A percentile compares a stretch with the other conserved stretches of the same genome.
Conservation (phyloP, 1,140 invertebrate species). For the Bombus breviceps region DNA sequence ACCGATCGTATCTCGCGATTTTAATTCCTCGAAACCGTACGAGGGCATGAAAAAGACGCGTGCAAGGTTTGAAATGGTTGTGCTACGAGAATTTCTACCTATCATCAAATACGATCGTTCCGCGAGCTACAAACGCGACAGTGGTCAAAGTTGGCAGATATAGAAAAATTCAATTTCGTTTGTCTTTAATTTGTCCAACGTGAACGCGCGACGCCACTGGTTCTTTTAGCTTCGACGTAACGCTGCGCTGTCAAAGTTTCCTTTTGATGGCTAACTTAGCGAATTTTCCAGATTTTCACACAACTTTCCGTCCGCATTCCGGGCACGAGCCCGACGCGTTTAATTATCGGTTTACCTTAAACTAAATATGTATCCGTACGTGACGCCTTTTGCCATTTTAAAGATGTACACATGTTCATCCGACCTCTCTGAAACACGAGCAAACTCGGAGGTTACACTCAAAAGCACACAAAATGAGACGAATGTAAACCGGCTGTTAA, state of each 20-base stretch:
- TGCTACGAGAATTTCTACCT: neutral
- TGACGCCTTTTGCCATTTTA: neutral
- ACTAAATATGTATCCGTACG: neutral
- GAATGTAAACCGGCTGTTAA: neutral
- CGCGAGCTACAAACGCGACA: neutral
- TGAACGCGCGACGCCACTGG: neutral
- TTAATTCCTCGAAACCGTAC: neutral
- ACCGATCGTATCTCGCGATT: neutral
- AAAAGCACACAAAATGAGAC: neutral
- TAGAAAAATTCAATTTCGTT: neutral
- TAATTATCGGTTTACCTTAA: constrained; percentile 1
- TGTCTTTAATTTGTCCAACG: neutral
- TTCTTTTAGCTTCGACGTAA: no score
- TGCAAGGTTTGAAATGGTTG: no score
- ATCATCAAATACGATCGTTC: neutral
- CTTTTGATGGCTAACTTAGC: no score
- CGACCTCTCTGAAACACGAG: neutral
- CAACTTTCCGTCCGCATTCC: neutral
- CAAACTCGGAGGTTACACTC: neutral
- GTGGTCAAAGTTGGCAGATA: neutral
- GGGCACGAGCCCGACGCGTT: neutral
- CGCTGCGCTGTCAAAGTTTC: no score
- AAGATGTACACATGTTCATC: neutral
- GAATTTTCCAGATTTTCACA: neutral
- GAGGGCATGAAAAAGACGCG: neutral